Percentiles rank a stretch among this genome's conserved stretches.
These are phyloP conservation scores for Agrilus planipennis DNA, from an alignment of 1,140 invertebrate genomes.

Conservation along the genomic window DNA sequence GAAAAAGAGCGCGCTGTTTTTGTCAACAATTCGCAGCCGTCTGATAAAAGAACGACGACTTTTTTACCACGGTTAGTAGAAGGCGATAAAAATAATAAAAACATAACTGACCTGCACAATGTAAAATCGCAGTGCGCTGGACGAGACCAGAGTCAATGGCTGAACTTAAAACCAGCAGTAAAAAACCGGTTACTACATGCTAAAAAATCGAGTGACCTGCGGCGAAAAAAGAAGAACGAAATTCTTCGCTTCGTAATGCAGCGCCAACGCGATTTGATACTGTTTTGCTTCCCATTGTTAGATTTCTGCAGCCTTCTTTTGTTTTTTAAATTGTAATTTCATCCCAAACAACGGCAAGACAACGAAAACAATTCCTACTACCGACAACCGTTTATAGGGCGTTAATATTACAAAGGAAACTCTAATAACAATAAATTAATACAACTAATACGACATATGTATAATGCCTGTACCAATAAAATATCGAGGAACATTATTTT, in stretches of 20 bases:
- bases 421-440: too few relatives aligned
- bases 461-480: too few relatives aligned
- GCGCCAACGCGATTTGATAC: constrained; percentile 1
- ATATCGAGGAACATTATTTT: too few relatives aligned
- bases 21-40: too few relatives aligned
- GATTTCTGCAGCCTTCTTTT: too few relatives aligned
- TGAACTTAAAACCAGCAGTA: constrained; percentile 23
- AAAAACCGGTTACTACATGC: constrained; percentile 20
- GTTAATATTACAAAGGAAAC: too few relatives aligned
- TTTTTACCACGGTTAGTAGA: constrained; percentile 19
- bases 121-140: constrained; percentile 18
- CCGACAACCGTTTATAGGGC: too few relatives aligned
- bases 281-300: neutral
- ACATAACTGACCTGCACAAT: constrained; percentile 25
- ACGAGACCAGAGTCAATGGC: constrained; percentile 18
- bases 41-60: constrained; percentile 2
- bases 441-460: too few relatives aligned
- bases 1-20: too few relatives aligned
- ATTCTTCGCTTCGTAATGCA: constrained; percentile 5
- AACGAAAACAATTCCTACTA: too few relatives aligned
- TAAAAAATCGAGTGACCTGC: constrained; percentile 18
- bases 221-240: constrained; percentile 19
- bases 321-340: too few relatives aligned
- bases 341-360: too few relatives aligned
- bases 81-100: constrained; percentile 23